These are phyloP conservation scores for Scotopteryx bipunctaria DNA, from an alignment of 2,888 invertebrate species.

Conservation along the genomic window DNA sequence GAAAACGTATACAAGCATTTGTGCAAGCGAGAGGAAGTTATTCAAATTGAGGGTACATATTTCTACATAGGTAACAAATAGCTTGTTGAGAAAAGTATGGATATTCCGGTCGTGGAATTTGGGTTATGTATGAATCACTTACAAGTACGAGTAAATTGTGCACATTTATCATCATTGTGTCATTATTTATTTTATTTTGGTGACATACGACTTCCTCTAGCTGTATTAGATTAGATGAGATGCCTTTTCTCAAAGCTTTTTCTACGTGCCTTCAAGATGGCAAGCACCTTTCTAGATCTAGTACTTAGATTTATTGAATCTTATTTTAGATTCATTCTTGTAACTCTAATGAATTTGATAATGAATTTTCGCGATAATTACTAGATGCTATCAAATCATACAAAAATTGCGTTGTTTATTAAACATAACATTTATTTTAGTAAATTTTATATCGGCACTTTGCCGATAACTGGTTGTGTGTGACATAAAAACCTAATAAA, in stretches of 20 bases:
- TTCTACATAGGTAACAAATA: slow-evolving; percentile 83
- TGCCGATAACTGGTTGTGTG: too few relatives aligned
- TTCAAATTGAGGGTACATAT: slow-evolving; percentile 83
- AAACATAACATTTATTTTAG: too few relatives aligned
- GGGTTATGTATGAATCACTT: slow-evolving; percentile 34
- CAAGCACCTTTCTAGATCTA: too few relatives aligned
- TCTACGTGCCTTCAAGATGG: too few relatives aligned
- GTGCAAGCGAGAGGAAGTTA: slow-evolving; percentile 70
- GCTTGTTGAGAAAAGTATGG: slow-evolving; percentile 76
- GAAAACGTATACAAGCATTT: slow-evolving; percentile 39
- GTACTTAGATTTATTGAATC: too few relatives aligned
- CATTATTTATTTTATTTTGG: slow-evolving; percentile 18
- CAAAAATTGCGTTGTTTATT: too few relatives aligned
- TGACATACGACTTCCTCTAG: background rate
- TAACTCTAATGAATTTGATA: too few relatives aligned
- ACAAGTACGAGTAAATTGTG: slow-evolving; percentile 28
- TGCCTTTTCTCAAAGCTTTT: background rate
- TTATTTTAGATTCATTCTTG: too few relatives aligned
- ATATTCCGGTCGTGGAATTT: slow-evolving; percentile 54
- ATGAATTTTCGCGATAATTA: too few relatives aligned
- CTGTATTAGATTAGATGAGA: background rate
- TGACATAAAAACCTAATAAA: background rate
- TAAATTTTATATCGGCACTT: too few relatives aligned
- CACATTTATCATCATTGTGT: slow-evolving; percentile 27
- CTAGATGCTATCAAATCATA: too few relatives aligned